Evolutionary conservation across 2,797 vertebrate species (phyloP), one percentile per base, ranked within the genome.

Genomic region (Gymnopithys bicolor): DNA sequence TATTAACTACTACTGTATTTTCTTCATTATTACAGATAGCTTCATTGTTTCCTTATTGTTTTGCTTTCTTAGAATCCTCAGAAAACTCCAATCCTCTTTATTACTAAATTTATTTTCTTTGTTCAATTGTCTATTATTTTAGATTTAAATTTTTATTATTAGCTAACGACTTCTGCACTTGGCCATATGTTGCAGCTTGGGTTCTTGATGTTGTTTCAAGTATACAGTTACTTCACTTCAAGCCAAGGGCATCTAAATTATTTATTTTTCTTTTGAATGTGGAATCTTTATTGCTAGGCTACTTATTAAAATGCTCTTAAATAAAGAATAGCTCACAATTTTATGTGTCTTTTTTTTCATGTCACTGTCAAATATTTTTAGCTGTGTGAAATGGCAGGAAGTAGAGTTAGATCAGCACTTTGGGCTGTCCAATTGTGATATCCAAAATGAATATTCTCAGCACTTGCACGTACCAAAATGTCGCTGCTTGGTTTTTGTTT

Each of bases 401-500:
- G 19, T 23, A 33, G 51, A 66, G 73, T 53, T 41, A 58, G 46
- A 63, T 84, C 30, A 73, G 76, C 58, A 91, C 35, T 76, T 88
- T 84, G 67, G 27, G 19, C 23, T 56, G 21, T 39, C 33, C 37
- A 4, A 51, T 84, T 84, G 33, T 67, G 37, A 45, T 71, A 46
- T 9, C 86, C 43, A 69, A 66, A 75, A 64, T 14, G 13, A 84
- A 49, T n/a, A 88, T 25, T 11, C 39, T 30, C 78, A 73, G 32
- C 28, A 21, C 24, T 75, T 0, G 0, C 13, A 2, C 4, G 13
- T 24, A 67, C 32, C 23, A 19, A 63, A 80, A 55, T 13, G 33
- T 71, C 70, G 30, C 48, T 2, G 0, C 35, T 59, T 59, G 43
- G n/a, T 82, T 92, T 93, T 71, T 76, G 35, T 41, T 93, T 87